Evolutionary conservation across 1,140 invertebrate species (phyloP).

Genomic region (Brachionus rotundiformis): DNA sequence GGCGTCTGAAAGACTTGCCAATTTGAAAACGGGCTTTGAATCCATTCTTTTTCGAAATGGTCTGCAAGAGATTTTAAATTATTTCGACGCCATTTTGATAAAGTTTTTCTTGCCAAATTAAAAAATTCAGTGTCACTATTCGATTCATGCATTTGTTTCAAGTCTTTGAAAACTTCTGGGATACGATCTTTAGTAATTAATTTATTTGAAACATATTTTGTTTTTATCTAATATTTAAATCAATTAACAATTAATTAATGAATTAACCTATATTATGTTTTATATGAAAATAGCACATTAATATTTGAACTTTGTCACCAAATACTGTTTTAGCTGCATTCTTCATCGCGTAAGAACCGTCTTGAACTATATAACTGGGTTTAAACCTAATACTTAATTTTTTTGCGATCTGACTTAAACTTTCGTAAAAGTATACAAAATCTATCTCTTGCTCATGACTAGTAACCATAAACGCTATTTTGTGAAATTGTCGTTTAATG

Average conservation of each 20-base stretch:
- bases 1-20: neutral
- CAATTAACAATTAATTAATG: neutral
- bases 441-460: neutral
- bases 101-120: neutral
- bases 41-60: neutral
- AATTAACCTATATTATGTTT: conserved; percentile 15
- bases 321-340: neutral
- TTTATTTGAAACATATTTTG: neutral
- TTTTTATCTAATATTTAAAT: conserved; percentile 8
- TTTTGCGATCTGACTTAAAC: neutral
- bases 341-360: neutral
- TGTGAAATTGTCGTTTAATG: no score
- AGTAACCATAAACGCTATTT: neutral
- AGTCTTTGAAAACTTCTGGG: neutral
- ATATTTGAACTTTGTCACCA: conserved; percentile 4
- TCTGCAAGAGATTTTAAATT: neutral
- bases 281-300: neutral
- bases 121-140: neutral
- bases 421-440: neutral
- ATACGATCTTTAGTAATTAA: conserved; percentile 3
- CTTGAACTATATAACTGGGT: neutral
- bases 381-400: conserved; percentile 8
- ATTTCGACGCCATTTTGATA: neutral
- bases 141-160: neutral
- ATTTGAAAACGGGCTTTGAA: neutral